Percentiles rank a stretch among this genome's conserved stretches.
These are phyloP conservation scores for Ptyas mucosa DNA, from an alignment of 2,113 vertebrate genomes.

Conservation along the genomic window DNA sequence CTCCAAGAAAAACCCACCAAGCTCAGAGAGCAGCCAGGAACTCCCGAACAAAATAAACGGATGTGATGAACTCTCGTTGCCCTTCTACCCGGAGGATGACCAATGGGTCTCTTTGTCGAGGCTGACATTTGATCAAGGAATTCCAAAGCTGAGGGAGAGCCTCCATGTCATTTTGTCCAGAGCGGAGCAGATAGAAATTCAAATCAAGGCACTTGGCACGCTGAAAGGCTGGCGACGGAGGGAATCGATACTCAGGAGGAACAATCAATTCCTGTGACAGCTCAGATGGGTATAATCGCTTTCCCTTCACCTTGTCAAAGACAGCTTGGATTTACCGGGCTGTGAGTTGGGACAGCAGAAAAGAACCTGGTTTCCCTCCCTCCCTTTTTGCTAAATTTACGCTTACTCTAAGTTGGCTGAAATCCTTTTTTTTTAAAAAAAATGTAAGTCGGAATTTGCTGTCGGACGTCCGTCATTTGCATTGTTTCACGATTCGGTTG, in stretches of 20 bases:
- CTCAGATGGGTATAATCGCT: constrained; percentile 12
- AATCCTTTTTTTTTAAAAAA: background rate
- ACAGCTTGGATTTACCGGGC: background rate
- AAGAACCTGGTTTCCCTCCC: no score
- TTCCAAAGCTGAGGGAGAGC: background rate
- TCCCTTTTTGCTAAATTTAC: background rate
- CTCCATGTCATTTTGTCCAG: constrained; percentile 8
- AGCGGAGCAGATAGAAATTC: background rate
- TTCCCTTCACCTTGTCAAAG: constrained; percentile 30
- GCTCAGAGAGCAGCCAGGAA: background rate
- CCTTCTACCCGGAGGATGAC: background rate
- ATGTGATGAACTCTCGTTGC: background rate
- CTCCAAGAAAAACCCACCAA: no score
- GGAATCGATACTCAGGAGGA: constrained; percentile 5
- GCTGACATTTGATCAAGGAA: background rate
- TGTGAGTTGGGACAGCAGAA: background rate
- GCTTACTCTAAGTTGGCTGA: background rate
- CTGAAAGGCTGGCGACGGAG: background rate
- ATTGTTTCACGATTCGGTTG: background rate
- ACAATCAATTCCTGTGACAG: constrained; percentile 21
- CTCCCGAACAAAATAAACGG: background rate
- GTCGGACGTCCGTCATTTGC: background rate
- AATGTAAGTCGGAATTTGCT: background rate
- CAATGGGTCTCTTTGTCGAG: background rate
- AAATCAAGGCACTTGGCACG: constrained; percentile 5